Evolutionary conservation across 2,113 vertebrate species (phyloP), one percentile per base, ranked within the genome.

Genomic region (Scolopax mira): DNA sequence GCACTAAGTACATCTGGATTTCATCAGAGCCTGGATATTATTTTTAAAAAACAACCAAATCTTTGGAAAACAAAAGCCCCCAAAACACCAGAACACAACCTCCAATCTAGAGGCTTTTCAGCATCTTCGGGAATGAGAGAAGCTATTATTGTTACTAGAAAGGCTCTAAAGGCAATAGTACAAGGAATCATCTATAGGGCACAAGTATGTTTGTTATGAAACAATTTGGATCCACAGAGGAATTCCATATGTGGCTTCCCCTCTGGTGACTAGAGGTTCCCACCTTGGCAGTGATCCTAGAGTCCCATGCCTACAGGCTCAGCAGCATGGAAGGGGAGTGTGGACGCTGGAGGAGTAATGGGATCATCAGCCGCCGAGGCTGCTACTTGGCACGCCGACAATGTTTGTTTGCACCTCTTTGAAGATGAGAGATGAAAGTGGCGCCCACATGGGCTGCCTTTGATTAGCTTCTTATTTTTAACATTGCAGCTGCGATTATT

Each of bases 391-490:
- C 98, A 97, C 73, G 28, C 94, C 91, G 81, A 97, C 97, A 97
- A 96, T 97, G 96, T 98, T 99, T 99, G 98, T 99, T 99, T 99
- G 98, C 98, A 97, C 98, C 98, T 98, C 99, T 99, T 98, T 99
- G 98, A 99, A 98, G 98, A 97, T 85, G 70, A 87, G 96, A 98
- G 98, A 99, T 99, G 98, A 99, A 99, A 99, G 98, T 97, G 80
- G 98, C 97, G 98, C 97, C 97, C 98, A 97, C 97, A 97, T 97
- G 98, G 98, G 98, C 98, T 98, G 98, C 96, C 98, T 98, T 98
- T 98, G 99, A 99, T 99, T 99, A 99, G 98, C 97, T 98, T 98
- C 98, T 98, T 98, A 98, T 98, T 98, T 98, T 98, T 98, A 98
- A 98, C 98, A 98, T 98, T 98, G 75, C 98, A 98, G 98, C 98